Conservation (phyloP, 1,140 invertebrate species). For the Battus philenor region DNA sequence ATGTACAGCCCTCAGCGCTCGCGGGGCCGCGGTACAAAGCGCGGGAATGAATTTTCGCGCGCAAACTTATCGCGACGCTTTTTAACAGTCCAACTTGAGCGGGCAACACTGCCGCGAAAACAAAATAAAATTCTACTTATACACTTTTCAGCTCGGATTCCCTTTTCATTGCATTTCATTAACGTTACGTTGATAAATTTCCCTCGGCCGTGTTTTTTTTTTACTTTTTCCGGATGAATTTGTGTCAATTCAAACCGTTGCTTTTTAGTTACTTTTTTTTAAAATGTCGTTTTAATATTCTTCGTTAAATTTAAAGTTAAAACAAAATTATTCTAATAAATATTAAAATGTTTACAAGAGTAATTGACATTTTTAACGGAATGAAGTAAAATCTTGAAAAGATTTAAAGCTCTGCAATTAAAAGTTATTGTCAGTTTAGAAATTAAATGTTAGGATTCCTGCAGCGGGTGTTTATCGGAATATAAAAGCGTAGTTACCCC, state of each 20-base stretch:
- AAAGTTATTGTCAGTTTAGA: constrained; percentile 4
- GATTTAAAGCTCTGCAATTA: constrained; percentile 5
- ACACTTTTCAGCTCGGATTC: constrained; percentile 17
- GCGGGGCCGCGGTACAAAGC: constrained; percentile 50
- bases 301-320: no score
- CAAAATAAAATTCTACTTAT: constrained; percentile 15
- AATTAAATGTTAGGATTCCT: constrained; percentile 6
- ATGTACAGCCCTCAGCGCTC: constrained; percentile 18
- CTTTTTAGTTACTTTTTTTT: no score
- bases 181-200: constrained; percentile 15
- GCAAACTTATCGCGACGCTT: constrained; percentile 50
- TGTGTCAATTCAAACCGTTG: no score
- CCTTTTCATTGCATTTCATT: constrained; percentile 17
- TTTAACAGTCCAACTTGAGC: constrained; percentile 8
- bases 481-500: constrained; percentile 29
- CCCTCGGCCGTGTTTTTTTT: constrained; percentile 1
- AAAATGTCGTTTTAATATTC: no score
- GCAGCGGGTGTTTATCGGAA: background rate
- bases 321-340: no score
- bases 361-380: no score
- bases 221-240: no score
- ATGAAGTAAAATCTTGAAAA: background rate
- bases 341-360: no score
- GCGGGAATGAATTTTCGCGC: constrained; percentile 66
- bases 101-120: constrained; percentile 4